Conservation (phyloP, 1,140 invertebrate genomes). For the Leptinotarsa texana region DNA sequence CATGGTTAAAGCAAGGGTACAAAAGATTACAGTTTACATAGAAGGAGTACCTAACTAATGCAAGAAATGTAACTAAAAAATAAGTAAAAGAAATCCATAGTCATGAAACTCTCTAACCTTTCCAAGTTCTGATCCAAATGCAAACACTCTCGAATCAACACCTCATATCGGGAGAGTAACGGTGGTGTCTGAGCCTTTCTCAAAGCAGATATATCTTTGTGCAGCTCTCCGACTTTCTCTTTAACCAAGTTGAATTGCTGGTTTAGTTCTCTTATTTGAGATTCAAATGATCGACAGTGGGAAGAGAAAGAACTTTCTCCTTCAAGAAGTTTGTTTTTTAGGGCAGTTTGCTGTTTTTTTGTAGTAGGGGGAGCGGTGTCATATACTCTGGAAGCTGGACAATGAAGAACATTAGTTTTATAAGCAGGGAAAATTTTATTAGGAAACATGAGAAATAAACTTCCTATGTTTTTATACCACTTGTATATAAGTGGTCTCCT, state of each 20-base stretch:
- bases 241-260: slow-evolving; percentile 66
- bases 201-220: slow-evolving; percentile 62
- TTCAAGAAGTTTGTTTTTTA: slow-evolving; percentile 57
- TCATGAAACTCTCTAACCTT: slow-evolving; percentile 31
- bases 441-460: too few relatives aligned
- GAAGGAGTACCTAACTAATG: background rate
- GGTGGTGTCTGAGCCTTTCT: slow-evolving; percentile 64
- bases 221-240: slow-evolving; percentile 67
- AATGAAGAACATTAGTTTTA: background rate
- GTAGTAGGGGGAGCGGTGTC: slow-evolving; percentile 54
- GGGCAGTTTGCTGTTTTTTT: slow-evolving; percentile 56
- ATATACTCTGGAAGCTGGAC: slow-evolving; percentile 48
- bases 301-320: slow-evolving; percentile 67
- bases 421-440: too few relatives aligned
- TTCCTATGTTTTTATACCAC: too few relatives aligned
- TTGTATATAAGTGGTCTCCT: too few relatives aligned
- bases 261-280: slow-evolving; percentile 65
- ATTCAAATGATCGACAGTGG: slow-evolving; percentile 69
- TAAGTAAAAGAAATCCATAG: too few relatives aligned
- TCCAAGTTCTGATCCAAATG: slow-evolving; percentile 67
- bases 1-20: background rate
- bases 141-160: slow-evolving; percentile 65
- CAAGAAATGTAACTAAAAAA: too few relatives aligned
- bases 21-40: background rate
- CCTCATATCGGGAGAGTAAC: slow-evolving; percentile 61